A percentile compares a stretch with the other conserved stretches of the same genome.
Conservation (phyloP, 2,113 vertebrate genomes). For the Neogobius melanostomus region DNA sequence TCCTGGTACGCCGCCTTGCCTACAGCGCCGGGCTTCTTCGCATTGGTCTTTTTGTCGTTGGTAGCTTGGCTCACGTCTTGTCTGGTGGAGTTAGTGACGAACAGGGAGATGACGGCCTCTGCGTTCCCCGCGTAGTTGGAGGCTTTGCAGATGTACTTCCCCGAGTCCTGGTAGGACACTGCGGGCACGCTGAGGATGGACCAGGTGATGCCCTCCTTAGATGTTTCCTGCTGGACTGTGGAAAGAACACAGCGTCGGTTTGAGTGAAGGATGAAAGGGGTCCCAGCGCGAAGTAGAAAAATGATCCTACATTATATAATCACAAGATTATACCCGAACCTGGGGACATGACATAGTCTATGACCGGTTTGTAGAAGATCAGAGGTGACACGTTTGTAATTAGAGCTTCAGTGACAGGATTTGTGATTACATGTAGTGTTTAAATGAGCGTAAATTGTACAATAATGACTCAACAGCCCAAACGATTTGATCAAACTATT, state of each 20-base stretch:
- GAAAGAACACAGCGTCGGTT: slow-evolving; percentile 10
- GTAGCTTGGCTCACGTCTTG: slow-evolving; percentile 69
- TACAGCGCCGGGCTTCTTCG: slow-evolving; percentile 62
- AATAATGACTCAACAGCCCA: neutral
- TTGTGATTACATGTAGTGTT: too few relatives aligned
- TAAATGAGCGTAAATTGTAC: neutral
- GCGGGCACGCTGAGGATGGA: slow-evolving; percentile 86
- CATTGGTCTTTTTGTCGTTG: slow-evolving; percentile 68
- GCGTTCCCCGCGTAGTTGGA: slow-evolving; percentile 89
- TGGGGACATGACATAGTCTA: neutral
- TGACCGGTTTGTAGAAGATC: neutral
- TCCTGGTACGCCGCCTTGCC: slow-evolving; percentile 86
- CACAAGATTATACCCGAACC: too few relatives aligned
- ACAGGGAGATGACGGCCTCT: slow-evolving; percentile 85
- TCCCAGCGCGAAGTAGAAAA: too few relatives aligned
- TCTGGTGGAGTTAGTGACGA: slow-evolving; percentile 82
- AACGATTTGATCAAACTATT: neutral
- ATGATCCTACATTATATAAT: too few relatives aligned
- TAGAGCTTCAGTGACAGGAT: too few relatives aligned
- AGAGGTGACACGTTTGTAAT: neutral
- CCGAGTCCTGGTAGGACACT: slow-evolving; percentile 87
- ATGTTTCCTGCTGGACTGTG: slow-evolving; percentile 90
- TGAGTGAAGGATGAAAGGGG: neutral
- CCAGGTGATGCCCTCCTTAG: slow-evolving; percentile 91
- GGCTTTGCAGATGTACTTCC: slow-evolving; percentile 93